A percentile compares a stretch with the other conserved stretches of the same genome.
Conservation (phyloP, 2,888 invertebrate genomes). For the Pristionchus fissidentatus region DNA sequence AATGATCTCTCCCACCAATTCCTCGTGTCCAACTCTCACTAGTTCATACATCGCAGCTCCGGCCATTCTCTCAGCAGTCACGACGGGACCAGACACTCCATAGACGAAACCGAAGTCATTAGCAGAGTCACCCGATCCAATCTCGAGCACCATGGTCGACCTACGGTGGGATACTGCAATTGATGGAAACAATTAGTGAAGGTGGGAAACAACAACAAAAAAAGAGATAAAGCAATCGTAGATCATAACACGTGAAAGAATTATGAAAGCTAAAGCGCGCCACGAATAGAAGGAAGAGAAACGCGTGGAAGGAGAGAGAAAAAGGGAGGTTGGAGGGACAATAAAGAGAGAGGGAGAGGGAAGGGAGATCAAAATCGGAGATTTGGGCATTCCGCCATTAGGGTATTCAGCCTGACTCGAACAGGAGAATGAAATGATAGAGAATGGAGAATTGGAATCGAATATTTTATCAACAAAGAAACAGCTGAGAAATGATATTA, state of each 20-base stretch:
- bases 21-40: conserved; percentile 95
- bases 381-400: background rate
- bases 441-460: background rate
- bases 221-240: background rate
- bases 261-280: too few species aligned
- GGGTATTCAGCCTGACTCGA: conserved; percentile 16
- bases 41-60: conserved; percentile 95
- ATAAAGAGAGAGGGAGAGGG: background rate
- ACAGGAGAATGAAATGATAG: background rate
- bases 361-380: conserved; percentile 28
- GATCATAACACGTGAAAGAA: background rate
- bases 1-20: conserved; percentile 98
- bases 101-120: conserved; percentile 92
- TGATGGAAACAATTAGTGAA: background rate
- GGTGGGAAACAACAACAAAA: background rate
- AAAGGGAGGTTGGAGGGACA: background rate
- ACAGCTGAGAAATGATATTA: background rate
- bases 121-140: conserved; percentile 80
- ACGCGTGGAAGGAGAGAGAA: conserved; percentile 1
- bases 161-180: conserved; percentile 18
- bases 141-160: conserved; percentile 36
- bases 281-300: background rate
- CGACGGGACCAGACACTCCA: conserved; percentile 94
- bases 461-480: background rate
- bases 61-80: conserved; percentile 88